These are phyloP conservation scores for Pogonognathellus flavescens DNA, from an alignment of 1,140 invertebrate genomes.

Conservation along the genomic window DNA sequence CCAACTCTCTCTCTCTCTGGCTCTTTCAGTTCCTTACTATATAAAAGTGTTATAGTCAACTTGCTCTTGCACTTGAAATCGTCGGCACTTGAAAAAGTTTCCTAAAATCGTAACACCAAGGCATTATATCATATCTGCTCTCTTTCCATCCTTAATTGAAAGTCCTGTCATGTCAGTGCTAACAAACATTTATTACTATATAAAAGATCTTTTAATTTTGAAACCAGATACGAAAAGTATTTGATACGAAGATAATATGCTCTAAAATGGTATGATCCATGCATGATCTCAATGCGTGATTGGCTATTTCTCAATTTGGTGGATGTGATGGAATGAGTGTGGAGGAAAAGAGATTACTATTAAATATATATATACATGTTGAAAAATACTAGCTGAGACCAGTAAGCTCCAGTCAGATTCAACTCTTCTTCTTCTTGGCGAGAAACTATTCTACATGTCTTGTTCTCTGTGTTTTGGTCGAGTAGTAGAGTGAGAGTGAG, in stretches of 20 bases:
- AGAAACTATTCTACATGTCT: background rate
- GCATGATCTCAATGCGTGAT: no score
- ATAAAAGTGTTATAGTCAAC: background rate
- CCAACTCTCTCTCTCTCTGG: background rate
- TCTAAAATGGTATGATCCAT: no score
- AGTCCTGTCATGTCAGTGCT: background rate
- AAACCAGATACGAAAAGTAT: no score
- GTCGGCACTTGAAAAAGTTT: constrained; percentile 42
- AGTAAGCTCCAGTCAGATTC: background rate
- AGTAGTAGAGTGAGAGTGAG: background rate
- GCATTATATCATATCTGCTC: background rate
- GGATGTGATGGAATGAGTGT: background rate
- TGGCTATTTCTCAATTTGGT: background rate
- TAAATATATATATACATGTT: no score
- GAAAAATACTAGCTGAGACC: no score
- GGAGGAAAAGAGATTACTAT: background rate
- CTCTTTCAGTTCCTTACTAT: no score
- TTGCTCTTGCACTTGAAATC: constrained; percentile 36
- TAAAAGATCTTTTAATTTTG: no score
- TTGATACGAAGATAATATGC: no score
- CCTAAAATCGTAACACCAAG: background rate
- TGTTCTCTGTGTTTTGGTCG: background rate
- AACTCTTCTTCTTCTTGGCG: background rate
- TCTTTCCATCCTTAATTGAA: background rate
- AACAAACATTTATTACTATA: background rate